These are phyloP conservation scores for Hemicordylus capensis DNA, from an alignment of 2,113 vertebrate genomes.

Conservation along the genomic window DNA sequence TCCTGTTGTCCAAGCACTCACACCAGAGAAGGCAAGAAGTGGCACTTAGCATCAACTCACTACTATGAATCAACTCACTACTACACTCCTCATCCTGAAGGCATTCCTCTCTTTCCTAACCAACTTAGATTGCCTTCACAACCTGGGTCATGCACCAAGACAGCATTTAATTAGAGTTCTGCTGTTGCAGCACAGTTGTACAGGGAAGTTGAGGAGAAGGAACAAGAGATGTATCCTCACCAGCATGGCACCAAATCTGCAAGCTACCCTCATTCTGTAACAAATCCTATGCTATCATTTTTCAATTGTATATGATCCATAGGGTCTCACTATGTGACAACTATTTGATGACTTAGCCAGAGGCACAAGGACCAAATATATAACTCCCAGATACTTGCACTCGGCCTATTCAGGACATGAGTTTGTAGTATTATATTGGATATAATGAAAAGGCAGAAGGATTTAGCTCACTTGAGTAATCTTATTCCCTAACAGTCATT, in stretches of 20 bases:
- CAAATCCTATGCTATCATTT: not conserved
- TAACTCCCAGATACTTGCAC: slow-evolving; percentile 41
- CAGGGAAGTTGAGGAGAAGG: not conserved
- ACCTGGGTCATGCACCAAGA: too few species aligned
- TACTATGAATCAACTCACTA: too few species aligned
- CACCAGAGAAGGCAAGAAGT: not conserved
- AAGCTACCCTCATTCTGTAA: not conserved
- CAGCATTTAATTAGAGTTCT: not conserved
- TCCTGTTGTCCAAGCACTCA: not conserved
- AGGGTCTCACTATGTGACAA: not conserved
- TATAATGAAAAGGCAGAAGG: slow-evolving; percentile 53
- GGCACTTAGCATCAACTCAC: too few species aligned
- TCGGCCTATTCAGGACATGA: slow-evolving; percentile 25
- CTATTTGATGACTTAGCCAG: slow-evolving; percentile 12
- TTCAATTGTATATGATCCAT: not conserved
- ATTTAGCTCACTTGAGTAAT: slow-evolving; percentile 65
- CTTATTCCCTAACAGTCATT: slow-evolving; percentile 61
- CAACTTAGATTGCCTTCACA: not conserved
- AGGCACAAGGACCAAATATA: slow-evolving; percentile 9
- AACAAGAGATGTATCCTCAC: not conserved
- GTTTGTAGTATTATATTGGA: not conserved
- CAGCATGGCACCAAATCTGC: not conserved
- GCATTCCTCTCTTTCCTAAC: not conserved
- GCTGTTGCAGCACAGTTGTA: not conserved
- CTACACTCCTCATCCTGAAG: not conserved